phyloP scores from a whole-genome alignment of 35 echinoderm and acorn worm species.

The Ptychodera flava region DNA sequence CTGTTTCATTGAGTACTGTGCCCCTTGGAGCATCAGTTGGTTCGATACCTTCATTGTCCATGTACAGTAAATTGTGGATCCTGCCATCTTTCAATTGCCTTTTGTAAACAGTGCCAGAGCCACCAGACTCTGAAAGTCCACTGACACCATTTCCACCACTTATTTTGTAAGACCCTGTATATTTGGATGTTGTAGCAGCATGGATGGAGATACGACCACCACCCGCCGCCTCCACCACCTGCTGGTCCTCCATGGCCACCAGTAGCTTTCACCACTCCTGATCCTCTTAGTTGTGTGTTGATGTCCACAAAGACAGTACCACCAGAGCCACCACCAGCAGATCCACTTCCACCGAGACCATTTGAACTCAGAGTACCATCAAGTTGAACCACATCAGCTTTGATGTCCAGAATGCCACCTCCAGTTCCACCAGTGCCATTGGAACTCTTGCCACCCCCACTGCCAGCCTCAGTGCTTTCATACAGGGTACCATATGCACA shows the following conservation, averaged over 20 bases:
- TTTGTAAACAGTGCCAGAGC: constrained; percentile 61
- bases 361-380: constrained; percentile 60
- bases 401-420: constrained; percentile 53
- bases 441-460: constrained; percentile 59
- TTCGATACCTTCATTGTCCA: constrained; percentile 41
- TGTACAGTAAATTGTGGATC: constrained; percentile 32
- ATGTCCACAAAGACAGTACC: constrained; percentile 49
- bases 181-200: constrained; percentile 21
- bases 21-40: background rate
- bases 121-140: constrained; percentile 27
- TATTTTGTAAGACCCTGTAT: constrained; percentile 37
- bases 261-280: constrained; percentile 29
- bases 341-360: constrained; percentile 33
- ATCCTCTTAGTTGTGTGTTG: constrained; percentile 31
- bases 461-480: constrained; percentile 56
- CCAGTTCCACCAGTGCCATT: constrained; percentile 41
- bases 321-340: constrained; percentile 70
- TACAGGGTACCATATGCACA: constrained; percentile 60
- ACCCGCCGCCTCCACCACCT: constrained; percentile 64
- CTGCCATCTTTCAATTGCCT: constrained; percentile 14
- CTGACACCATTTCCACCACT: constrained; percentile 33
- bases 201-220: constrained; percentile 59
- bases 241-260: constrained; percentile 51
- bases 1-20: constrained; percentile 52
- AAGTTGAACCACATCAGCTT: constrained; percentile 22